Evolutionary conservation across 37 sponge, comb jelly and placozoan genomes (phyloP), one percentile per base, ranked within the genome.

Genomic region (Geodia barretti): DNA sequence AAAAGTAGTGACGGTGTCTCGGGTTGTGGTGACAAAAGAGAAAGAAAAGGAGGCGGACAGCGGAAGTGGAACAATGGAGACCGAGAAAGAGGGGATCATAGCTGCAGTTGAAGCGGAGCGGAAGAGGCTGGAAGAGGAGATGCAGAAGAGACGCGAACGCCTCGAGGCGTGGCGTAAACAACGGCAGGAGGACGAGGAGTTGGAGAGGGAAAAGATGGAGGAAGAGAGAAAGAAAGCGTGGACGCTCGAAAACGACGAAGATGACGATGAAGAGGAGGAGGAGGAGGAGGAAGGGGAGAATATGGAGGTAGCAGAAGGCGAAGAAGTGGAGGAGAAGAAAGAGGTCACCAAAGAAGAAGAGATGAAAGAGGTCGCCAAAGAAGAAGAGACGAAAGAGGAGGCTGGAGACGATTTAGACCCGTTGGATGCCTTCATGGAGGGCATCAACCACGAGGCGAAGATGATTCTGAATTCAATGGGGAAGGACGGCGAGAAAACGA

Each of bases 111-210:
- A 88, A 61, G 89, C 83, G 2, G 89, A 83, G 38, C 92, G 91
- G 72, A 72, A 84, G 60, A 87, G 81, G 80, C 84, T 98, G 23
- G 99, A 98, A 60, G 90, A 93, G 61, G 99, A 91, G 80, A 95
- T 98, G 96, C 70, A 84, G 47, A 95, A 93, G 73, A 41, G 99
- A 26, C 74, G 87, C 31, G 96, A 98, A 71, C 69, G 93, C 31
- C 81, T 98, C 3, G 99, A 95, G 59, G 96, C 94, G 0, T 98
- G 99, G 99, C 63, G 96, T 29, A 89, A 91, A 34, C 83, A 84
- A n/a, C 70, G 87, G n/a, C 78, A 87, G 79, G 84, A 92, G 47
- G 89, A 88, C 19, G 86, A 87, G 64, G 80, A 86, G 26, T 87
- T 87, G 30, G 68, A 62, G 28, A 74, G 74, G 20, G 87, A 43